These are phyloP conservation scores for Anolis carolinensis DNA, from an alignment of 2,113 vertebrate species.

Conservation along the genomic window DNA sequence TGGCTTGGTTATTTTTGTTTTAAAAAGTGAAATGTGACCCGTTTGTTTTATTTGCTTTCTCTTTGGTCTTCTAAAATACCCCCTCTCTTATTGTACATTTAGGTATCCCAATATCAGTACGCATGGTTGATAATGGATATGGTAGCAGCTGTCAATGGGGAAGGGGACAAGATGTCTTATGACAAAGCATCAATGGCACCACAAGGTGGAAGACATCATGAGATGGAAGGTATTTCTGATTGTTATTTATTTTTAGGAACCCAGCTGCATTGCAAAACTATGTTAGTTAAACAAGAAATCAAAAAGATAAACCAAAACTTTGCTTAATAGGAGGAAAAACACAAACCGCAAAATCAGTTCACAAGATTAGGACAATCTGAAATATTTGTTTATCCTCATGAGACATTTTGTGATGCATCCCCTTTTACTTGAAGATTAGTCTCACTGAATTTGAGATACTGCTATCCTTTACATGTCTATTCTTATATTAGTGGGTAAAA, in stretches of 20 bases:
- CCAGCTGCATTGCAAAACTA: neutral
- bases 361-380: neutral
- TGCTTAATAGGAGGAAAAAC: neutral
- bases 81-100: constrained; percentile 17
- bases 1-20: neutral
- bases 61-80: neutral
- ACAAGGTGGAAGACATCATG: constrained; percentile 31
- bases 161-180: constrained; percentile 25
- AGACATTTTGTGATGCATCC: neutral
- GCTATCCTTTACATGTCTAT: neutral
- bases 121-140: neutral
- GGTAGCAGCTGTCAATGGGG: constrained; percentile 15
- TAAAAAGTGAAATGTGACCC: neutral
- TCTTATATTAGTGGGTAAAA: neutral
- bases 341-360: neutral
- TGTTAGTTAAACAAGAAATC: neutral
- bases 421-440: neutral
- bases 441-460: neutral
- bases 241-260: neutral
- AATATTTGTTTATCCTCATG: neutral
- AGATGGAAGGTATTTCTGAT: constrained; percentile 57
- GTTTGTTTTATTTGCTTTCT: neutral
- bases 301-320: neutral
- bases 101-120: constrained; percentile 41
- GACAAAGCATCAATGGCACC: constrained; percentile 26